Conservation (phyloP, 1,140 invertebrate genomes). For the Potamilus streckersoni region DNA sequence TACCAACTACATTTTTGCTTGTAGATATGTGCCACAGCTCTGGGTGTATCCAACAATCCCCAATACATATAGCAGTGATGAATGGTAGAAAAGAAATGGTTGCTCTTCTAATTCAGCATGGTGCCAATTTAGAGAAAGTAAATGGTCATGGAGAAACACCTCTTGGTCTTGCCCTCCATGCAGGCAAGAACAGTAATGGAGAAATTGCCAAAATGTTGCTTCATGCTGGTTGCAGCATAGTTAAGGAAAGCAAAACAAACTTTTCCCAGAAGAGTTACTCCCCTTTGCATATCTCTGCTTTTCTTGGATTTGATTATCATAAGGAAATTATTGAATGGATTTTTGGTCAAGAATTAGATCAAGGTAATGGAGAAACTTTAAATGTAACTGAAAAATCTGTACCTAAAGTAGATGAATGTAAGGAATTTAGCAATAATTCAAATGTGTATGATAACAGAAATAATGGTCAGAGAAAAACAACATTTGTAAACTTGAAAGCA, state of each 20-base stretch:
- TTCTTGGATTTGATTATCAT: constrained; percentile 30
- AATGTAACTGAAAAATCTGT: not conserved
- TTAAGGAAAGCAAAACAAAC: constrained; percentile 27
- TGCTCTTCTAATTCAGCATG: constrained; percentile 31
- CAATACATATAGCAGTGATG: constrained; percentile 38
- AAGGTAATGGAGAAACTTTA: not conserved
- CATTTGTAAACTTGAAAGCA: constrained; percentile 24
- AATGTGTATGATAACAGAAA: not conserved
- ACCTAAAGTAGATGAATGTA: not conserved
- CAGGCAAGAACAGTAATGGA: not conserved
- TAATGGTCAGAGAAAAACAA: not conserved
- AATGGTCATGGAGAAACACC: constrained; percentile 35
- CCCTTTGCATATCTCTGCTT: constrained; percentile 39
- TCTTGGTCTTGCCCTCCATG: constrained; percentile 30
- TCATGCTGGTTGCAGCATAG: constrained; percentile 27
- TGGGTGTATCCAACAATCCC: constrained; percentile 12
- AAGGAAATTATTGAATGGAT: constrained; percentile 30
- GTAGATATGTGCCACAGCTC: too few species aligned
- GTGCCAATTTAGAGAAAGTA: constrained; percentile 34
- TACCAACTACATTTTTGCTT: too few species aligned
- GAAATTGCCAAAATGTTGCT: constrained; percentile 27
- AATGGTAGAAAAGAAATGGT: constrained; percentile 28
- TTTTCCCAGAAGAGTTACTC: constrained; percentile 34
- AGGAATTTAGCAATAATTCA: not conserved
- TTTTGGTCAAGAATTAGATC: constrained; percentile 5